Evolutionary conservation across 2,113 vertebrate species (phyloP), one percentile per base, ranked within the genome.

Genomic region (Ciconia boyciana): DNA sequence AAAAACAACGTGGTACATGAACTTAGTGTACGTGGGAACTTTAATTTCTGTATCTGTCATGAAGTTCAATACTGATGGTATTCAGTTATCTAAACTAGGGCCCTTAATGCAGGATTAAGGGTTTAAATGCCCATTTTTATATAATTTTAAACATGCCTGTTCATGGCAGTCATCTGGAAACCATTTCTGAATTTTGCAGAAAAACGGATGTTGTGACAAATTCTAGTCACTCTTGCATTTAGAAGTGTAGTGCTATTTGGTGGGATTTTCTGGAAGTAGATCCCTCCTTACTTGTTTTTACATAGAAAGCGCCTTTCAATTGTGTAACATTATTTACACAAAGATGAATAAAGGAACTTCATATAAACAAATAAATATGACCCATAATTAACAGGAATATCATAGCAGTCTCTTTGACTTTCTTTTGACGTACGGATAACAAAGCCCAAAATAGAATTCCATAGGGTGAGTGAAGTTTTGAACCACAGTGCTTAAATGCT

Each of bases 1-100:
- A 54, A 66, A 87, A 78, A 28, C 8, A 39, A 13, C 0, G 0
- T 46, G 29, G 13, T 49, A 28, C 1, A 0, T n/a, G 26, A 83
- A 24, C 4, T 61, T 29, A 13, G 10, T 32, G 2, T 21, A 17
- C 21, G 9, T 69, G 16, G 14, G 48, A 70, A 48, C 10, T 64
- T 84, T 5, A 18, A 22, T 51, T 87, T 76, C 52, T 68, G 3
- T 13, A 6, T 86, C 34, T 68, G 0, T 54, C 11, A 3, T 31
- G 36, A 29, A 31, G 16, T 54, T 82, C 82, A 75, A 2, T 34
- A 19, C 16, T 66, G 60, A 46, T 36, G 34, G 10, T 32, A 41
- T 71, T 82, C 70, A 44, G 8, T 65, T 48, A 44, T 29, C 39
- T 80, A 60, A 80, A 36, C 16, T 4, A 58, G 48, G 60, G 25